Conservation (phyloP, 2,797 vertebrate species). For the Stomatorhinus walkeri region DNA sequence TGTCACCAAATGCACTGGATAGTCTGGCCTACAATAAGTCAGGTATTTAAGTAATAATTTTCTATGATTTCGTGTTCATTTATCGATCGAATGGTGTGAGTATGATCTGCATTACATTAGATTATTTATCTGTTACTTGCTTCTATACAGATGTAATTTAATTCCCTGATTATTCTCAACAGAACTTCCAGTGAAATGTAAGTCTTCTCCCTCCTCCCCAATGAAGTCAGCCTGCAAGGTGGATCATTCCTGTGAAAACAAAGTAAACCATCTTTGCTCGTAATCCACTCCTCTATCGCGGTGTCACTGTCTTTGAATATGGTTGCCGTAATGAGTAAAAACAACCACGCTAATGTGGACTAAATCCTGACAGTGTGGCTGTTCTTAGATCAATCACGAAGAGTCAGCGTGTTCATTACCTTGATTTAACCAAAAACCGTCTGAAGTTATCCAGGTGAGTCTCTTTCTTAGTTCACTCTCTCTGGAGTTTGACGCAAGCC, state of each 20-base stretch:
- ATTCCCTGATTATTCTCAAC: conserved; percentile 36
- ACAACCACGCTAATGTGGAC: background rate
- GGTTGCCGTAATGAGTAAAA: background rate
- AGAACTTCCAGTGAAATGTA: conserved; percentile 61
- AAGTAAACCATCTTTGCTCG: conserved; percentile 48
- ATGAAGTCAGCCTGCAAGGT: conserved; percentile 66
- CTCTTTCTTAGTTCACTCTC: conserved; percentile 53
- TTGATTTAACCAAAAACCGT: background rate
- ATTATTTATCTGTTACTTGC: background rate
- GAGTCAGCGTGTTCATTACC: background rate
- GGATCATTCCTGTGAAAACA: conserved; percentile 67
- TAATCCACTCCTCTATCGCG: conserved; percentile 2
- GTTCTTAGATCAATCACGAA: background rate
- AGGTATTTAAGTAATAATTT: conserved; percentile 45
- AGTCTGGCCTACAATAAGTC: conserved; percentile 53
- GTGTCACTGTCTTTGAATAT: background rate
- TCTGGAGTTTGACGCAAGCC: conserved; percentile 57
- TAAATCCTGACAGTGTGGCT: background rate
- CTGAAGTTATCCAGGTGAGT: conserved; percentile 24
- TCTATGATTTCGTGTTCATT: background rate
- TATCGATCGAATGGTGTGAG: background rate
- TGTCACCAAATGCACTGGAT: conserved; percentile 51
- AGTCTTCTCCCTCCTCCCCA: conserved; percentile 70
- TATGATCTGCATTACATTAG: background rate
- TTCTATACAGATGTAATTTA: conserved; percentile 4